phyloP scores from a whole-genome alignment of 2,113 vertebrate species.

The Acanthochromis polyacanthus region DNA sequence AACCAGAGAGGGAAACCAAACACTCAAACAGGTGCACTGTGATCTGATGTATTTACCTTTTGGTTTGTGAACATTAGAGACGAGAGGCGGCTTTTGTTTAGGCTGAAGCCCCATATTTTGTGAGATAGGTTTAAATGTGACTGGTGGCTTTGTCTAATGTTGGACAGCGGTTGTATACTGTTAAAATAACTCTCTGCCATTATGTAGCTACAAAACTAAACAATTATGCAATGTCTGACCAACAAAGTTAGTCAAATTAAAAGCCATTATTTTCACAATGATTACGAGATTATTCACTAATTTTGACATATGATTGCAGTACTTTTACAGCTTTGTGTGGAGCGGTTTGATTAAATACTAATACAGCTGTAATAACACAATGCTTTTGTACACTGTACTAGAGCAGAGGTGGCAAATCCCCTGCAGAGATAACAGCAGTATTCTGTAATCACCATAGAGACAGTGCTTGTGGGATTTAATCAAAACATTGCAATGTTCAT shows the following conservation, averaged over 20 bases:
- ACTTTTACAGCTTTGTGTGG: background rate
- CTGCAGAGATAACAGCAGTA: conserved; percentile 32
- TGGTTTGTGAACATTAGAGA: background rate
- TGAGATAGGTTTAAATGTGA: background rate
- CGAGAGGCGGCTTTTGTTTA: background rate
- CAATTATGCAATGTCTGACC: background rate
- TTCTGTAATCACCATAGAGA: conserved; percentile 42
- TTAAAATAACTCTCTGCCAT: background rate
- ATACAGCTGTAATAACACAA: conserved; percentile 45
- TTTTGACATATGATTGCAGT: conserved; percentile 12
- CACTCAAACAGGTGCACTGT: background rate
- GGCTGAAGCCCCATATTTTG: background rate
- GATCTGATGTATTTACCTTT: background rate
- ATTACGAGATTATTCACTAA: conserved; percentile 14
- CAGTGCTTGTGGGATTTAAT: conserved; percentile 39
- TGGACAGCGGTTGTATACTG: background rate
- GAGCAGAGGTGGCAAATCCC: conserved; percentile 20
- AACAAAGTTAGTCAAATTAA: background rate
- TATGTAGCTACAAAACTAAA: background rate
- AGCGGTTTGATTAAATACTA: conserved; percentile 40
- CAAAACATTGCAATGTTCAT: conserved; percentile 36
- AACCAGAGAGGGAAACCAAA: background rate
- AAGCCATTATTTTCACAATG: background rate
- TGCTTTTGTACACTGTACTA: conserved; percentile 16
- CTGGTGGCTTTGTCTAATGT: background rate